These are phyloP conservation scores for Pygoscelis adeliae DNA, from an alignment of 2,113 vertebrate species.

Conservation along the genomic window DNA sequence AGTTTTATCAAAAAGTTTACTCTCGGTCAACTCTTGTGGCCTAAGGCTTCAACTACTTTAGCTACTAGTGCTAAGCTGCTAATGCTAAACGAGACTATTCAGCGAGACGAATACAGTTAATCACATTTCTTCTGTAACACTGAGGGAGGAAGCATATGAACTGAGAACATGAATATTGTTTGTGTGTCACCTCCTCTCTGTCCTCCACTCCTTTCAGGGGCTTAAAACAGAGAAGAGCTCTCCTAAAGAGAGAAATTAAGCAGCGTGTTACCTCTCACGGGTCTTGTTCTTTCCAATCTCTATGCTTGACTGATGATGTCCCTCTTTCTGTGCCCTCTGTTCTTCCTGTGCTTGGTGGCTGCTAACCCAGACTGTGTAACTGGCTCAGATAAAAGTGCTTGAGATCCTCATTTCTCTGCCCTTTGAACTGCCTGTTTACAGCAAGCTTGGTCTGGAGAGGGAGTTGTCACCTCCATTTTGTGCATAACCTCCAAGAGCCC, in stretches of 20 bases:
- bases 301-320: not conserved
- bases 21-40: not conserved
- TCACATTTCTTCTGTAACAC: not conserved
- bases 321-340: not conserved
- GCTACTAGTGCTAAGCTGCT: not conserved
- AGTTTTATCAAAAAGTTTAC: not conserved
- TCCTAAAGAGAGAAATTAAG: not conserved
- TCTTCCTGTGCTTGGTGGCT: not conserved
- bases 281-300: not conserved
- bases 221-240: conserved; percentile 6
- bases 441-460: not conserved
- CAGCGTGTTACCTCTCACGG: not conserved
- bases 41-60: not conserved
- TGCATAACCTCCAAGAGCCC: not conserved
- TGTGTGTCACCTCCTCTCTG: not conserved
- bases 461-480: not conserved
- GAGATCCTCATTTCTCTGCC: not conserved
- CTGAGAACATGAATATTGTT: accelerated
- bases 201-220: not conserved
- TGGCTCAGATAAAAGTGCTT: not conserved
- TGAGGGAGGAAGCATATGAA: not conserved
- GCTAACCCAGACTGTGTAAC: not conserved
- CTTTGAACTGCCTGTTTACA: not conserved
- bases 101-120: not conserved
- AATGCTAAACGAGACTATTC: accelerated